These are phyloP conservation scores for Choristoneura rosaceana DNA, from an alignment of 2,888 invertebrate genomes.

Conservation along the genomic window DNA sequence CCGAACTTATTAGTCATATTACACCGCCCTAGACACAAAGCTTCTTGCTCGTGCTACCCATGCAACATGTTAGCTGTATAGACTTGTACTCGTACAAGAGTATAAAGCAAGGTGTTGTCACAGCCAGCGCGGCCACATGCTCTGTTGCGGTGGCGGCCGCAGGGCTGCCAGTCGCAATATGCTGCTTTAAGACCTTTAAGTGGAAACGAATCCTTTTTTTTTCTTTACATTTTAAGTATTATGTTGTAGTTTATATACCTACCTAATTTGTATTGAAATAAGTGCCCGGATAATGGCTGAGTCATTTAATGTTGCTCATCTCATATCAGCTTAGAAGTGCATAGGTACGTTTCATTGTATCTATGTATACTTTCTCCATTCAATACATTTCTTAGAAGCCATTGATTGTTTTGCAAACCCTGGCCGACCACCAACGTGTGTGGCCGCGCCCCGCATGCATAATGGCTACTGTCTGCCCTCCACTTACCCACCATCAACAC, in stretches of 20 bases:
- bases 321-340: background rate
- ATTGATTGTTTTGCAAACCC: conserved; percentile 32
- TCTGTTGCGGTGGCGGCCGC: conserved; percentile 60
- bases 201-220: conserved; percentile 10
- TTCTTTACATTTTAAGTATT: background rate
- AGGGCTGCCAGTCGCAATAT: conserved; percentile 29
- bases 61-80: background rate
- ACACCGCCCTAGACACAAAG: background rate
- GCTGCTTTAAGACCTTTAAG: conserved; percentile 6
- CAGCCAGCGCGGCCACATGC: conserved; percentile 55
- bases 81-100: background rate
- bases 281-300: background rate
- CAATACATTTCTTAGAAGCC: conserved; percentile 13
- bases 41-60: background rate
- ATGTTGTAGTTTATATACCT: background rate
- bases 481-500: conserved; percentile 45
- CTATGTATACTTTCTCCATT: background rate
- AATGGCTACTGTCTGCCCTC: conserved; percentile 42
- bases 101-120: conserved; percentile 46
- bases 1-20: background rate
- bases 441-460: conserved; percentile 41
- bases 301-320: background rate
- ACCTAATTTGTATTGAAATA: background rate
- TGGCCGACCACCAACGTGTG: conserved; percentile 35
- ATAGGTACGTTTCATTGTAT: background rate